Base-by-base conservation (phyloP, 2,797 vertebrate genomes). In the Bovichtus diacanthus region DNA sequence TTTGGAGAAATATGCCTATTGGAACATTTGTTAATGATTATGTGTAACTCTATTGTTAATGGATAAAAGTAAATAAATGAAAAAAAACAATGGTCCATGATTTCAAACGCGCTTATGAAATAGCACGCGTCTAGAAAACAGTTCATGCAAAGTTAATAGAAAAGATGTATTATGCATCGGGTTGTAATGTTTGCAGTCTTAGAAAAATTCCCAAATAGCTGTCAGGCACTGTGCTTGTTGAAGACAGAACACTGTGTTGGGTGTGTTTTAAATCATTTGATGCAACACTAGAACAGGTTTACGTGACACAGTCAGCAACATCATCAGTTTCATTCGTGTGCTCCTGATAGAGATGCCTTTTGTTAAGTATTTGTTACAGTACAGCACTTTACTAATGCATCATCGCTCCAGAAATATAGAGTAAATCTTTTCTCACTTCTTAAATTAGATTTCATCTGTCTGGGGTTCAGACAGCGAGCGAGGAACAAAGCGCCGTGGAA, bases 401-500 rank as follows among this genome's bases (percentile, higher is more conserved):
- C 21, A 21, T 15, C 15, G 2, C 54, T 25, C 8, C 9, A 51
- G 15, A 71, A 41, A 58, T 9, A 49, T 60, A 15, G 12, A 38
- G 3, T 5, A 12, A 29, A 31, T 65, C 46, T 55, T 36, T 49
- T 82, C 31, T 64, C 29, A 10, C 23, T 47, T 70, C 68, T 50
- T 70, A 55, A 86, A 81, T 75, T 80, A 83, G 65, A 70, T 34
- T 67, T 56, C 25, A 65, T 9, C 15, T 27, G n/a, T 16, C 55
- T 53, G 54, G 21, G 18, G 39, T 69, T 74, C 23, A 34, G 36
- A 68, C 56, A 56, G 31, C 50, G 1, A 31, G 23, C 8, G 1
- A 41, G 65, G 72, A 87, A 39, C 69, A 83, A 90, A 82, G 69
- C 83, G 88, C 80, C 78, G 68, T 43, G 67, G 74, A 88, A 79